Percentiles rank a stretch among this genome's conserved stretches.
Conservation (phyloP, 2,113 vertebrate species). For the Pithys albifrons region DNA sequence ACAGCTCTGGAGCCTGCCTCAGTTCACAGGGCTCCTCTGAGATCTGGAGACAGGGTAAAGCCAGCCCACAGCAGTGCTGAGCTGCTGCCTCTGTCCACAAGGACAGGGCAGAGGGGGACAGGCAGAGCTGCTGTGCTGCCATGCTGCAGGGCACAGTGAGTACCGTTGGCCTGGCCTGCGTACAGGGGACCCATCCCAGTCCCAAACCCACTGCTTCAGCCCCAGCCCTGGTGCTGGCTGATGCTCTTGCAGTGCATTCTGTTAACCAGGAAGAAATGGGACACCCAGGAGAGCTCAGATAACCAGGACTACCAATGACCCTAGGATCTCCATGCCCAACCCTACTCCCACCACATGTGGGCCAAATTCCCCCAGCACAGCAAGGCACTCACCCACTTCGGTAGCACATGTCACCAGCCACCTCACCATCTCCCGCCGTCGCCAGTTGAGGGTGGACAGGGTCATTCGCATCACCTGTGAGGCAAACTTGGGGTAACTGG, state of each 20-base stretch:
- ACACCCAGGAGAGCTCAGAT: neutral
- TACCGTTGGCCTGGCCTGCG: rapidly evolving
- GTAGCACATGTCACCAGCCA: constrained; percentile 98
- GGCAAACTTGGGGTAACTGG: neutral
- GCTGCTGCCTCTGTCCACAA: neutral
- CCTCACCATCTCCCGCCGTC: constrained; percentile 97
- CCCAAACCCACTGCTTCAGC: neutral
- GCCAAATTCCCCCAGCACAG: rapidly evolving
- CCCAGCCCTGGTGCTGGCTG: neutral
- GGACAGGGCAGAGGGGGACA: neutral
- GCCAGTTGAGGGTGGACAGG: constrained; percentile 97
- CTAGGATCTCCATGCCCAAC: neutral
- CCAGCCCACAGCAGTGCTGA: rapidly evolving
- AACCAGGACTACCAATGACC: neutral
- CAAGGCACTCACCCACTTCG: constrained; percentile 89
- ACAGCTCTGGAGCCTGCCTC: neutral
- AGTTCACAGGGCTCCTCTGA: rapidly evolving
- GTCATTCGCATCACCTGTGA: constrained; percentile 98
- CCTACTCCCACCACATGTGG: rapidly evolving
- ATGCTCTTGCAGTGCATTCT: neutral
- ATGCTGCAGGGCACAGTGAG: neutral
- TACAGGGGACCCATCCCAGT: neutral
- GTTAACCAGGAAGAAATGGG: neutral
- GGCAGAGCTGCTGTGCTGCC: neutral
- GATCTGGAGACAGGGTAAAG: neutral